Evolutionary conservation across 2,888 invertebrate species (phyloP).

Genomic region (Drosophila paramelanica): DNA sequence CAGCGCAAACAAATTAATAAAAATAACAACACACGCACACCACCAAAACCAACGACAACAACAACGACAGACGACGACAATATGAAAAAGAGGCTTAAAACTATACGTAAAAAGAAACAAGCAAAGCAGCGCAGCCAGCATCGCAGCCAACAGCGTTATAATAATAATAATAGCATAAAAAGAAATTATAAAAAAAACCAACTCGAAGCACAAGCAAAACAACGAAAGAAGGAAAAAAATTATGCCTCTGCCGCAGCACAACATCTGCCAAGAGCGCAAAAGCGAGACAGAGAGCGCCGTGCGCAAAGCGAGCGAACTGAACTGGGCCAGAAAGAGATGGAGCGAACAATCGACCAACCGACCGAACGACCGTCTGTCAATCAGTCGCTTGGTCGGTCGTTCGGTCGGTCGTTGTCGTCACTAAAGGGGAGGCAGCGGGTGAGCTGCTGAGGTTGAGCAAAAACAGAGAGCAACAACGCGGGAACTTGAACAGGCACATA

Average conservation of each 20-base stretch:
- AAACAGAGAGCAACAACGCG: conserved; percentile 64
- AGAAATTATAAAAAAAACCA: conserved; percentile 67
- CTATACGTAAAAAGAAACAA: conserved; percentile 59
- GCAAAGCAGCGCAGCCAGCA: conserved; percentile 50
- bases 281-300: conserved; percentile 34
- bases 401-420: conserved; percentile 36
- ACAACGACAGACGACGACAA: conserved; percentile 52
- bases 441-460: conserved; percentile 65
- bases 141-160: conserved; percentile 65
- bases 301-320: conserved; percentile 25
- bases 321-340: conserved; percentile 30
- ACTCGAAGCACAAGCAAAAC: conserved; percentile 65
- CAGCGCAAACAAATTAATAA: conserved; percentile 80
- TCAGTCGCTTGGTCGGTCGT: conserved; percentile 11
- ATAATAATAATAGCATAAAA: conserved; percentile 76
- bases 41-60: conserved; percentile 20
- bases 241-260: conserved; percentile 44
- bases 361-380: conserved; percentile 15
- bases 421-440: conserved; percentile 14
- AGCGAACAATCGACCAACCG: conserved; percentile 16
- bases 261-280: conserved; percentile 42
- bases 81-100: conserved; percentile 70
- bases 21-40: conserved; percentile 76
- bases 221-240: conserved; percentile 48
- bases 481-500: conserved; percentile 50